phyloP scores from a whole-genome alignment of 2,797 vertebrate genomes.

The Rhinophrynus dorsalis region DNA sequence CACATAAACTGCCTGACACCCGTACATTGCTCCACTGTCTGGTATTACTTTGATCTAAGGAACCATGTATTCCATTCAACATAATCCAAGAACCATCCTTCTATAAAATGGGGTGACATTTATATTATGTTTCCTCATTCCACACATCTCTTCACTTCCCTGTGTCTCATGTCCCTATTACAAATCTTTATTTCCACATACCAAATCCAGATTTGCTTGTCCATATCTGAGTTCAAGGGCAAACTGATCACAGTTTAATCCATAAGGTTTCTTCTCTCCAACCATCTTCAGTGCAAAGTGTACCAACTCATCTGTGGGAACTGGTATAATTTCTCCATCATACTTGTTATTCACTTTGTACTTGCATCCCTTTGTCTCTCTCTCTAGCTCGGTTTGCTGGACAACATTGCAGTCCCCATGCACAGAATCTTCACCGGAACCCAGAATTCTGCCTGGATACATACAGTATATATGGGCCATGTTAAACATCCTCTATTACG shows the following conservation, averaged over 20 bases:
- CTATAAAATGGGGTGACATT: no score
- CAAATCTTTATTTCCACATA: background rate
- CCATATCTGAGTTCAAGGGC: conserved; percentile 26
- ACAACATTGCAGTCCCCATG: background rate
- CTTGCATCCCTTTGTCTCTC: rapidly evolving
- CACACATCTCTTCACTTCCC: no score
- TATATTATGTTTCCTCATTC: no score
- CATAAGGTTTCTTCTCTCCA: conserved; percentile 5
- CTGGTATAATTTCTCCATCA: background rate
- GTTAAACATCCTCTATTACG: no score
- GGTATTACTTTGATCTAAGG: no score
- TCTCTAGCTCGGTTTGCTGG: background rate
- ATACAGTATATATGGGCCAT: background rate
- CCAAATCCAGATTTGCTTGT: conserved; percentile 12
- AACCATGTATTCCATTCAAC: no score
- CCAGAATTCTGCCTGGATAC: background rate
- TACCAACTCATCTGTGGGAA: background rate
- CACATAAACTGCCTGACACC: no score
- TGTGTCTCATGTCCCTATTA: no score
- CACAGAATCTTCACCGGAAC: background rate
- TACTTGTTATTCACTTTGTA: conserved; percentile 11
- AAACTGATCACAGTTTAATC: background rate
- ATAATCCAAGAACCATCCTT: no score
- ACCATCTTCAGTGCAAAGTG: background rate
- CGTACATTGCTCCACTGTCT: no score